These are phyloP conservation scores for Hirundo rustica DNA, from an alignment of 2,797 vertebrate species.

Conservation along the genomic window DNA sequence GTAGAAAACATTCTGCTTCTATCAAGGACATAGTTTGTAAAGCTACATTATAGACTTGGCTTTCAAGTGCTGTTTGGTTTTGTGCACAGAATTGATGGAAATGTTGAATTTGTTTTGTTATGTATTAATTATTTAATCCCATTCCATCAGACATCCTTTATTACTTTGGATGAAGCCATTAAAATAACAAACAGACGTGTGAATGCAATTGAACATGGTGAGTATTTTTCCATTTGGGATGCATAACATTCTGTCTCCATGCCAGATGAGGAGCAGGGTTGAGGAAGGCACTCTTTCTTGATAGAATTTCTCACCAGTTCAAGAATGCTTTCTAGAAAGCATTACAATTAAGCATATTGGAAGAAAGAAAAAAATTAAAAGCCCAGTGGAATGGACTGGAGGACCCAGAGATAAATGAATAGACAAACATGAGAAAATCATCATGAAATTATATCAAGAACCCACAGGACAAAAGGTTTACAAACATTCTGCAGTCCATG, in stretches of 20 bases:
- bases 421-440: not conserved
- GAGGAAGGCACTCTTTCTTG: not conserved
- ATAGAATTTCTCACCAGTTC: not conserved
- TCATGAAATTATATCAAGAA: not conserved
- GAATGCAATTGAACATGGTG: conserved; percentile 98
- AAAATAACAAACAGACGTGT: conserved; percentile 99
- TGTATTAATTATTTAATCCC: conserved; percentile 27
- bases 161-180: conserved; percentile 98
- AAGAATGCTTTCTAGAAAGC: not conserved
- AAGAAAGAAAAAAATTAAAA: not conserved
- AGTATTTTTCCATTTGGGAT: conserved; percentile 46
- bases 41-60: not conserved
- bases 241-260: not conserved
- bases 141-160: conserved; percentile 89
- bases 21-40: not conserved
- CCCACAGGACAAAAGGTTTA: not conserved
- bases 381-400: not conserved
- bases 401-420: not conserved
- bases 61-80: not conserved
- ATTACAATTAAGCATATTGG: not conserved
- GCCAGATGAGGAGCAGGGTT: not conserved
- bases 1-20: not conserved
- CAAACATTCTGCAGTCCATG: not conserved
- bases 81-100: not conserved
- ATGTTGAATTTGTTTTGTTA: not conserved